Base-by-base conservation (phyloP, 1,140 invertebrate species). In the Nasonia longicornis region DNA sequence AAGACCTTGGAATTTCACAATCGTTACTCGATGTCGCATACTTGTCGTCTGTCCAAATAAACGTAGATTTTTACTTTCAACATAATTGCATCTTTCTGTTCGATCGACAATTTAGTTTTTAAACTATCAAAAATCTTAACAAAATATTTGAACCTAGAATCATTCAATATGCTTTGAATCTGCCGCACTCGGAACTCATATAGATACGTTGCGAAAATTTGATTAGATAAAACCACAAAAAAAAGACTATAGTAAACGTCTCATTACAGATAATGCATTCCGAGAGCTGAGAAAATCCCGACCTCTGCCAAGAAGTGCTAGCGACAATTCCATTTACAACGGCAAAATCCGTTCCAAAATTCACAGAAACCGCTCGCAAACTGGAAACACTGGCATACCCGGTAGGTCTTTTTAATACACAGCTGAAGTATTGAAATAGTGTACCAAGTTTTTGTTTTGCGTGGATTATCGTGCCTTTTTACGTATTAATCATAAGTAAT, bases 301-400 rank as follows among this genome's bases (percentile, higher is more conserved):
- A 70, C 88, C 85, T 35, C 75, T 91, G 38, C 89, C 89, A 71
- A 83, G 90, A 71, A 91, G 90, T 76, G 87, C 85, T 0, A 91
- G 90, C 66, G 90, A 91, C 58, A 91, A 91, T 75, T 88, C 85
- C 11, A 87, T 91, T 79, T 91, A 91, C 82, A 89, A 84, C 77
- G 86, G 86, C 26, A 91, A 91, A 82, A 52, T 85, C 35, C 87
- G 89, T 8, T 81, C 79, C 2, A 91, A 90, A 73, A 79, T 86
- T 38, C 87, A 89, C 0, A 88, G 87, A 73, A 85, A 83, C 45
- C 86, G 89, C 7, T 83, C 86, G 0, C 87, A 86, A 42, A 86
- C 86, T 3, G 79, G 86, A 7, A 87, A 86, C 35, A 86, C 87
- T 14, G 89, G 87, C 73, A 88, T 91, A 82, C 88, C 90, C 22